Conservation (phyloP, 2,888 invertebrate genomes). For the Agapostemon virescens region DNA sequence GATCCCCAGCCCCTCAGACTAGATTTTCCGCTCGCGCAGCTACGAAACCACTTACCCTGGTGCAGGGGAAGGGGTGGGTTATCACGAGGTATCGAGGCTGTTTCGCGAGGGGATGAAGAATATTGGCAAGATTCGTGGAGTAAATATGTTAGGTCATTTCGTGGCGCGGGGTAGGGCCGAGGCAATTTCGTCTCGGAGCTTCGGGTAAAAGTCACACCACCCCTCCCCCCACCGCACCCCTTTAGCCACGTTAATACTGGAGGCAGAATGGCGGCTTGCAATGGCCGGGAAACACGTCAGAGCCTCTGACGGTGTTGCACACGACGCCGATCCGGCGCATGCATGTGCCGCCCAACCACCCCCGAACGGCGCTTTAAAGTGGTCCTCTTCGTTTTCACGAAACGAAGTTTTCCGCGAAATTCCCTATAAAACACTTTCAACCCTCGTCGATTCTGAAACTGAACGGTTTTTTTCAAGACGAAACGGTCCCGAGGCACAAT, state of each 20-base stretch:
- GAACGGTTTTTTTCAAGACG: slow-evolving; percentile 31
- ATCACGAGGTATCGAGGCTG: not conserved
- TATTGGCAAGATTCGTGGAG: slow-evolving; percentile 34
- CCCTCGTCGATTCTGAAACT: not conserved
- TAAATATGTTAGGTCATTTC: slow-evolving; percentile 20
- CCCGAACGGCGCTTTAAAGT: slow-evolving; percentile 20
- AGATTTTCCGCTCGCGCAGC: slow-evolving; percentile 7
- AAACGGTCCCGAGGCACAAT: not conserved
- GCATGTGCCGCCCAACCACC: not conserved
- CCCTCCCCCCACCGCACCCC: not conserved
- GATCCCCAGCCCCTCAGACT: not conserved
- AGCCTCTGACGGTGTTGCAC: slow-evolving; percentile 4
- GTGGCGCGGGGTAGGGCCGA: slow-evolving; percentile 12
- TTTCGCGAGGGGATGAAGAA: not conserved
- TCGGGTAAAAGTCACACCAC: slow-evolving; percentile 33
- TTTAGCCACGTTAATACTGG: slow-evolving; percentile 26
- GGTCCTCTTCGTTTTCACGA: slow-evolving; percentile 14
- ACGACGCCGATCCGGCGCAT: not conserved
- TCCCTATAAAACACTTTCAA: slow-evolving; percentile 8
- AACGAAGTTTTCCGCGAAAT: slow-evolving; percentile 21
- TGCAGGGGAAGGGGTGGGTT: not conserved
- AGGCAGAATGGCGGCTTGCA: slow-evolving; percentile 20
- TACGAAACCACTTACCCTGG: not conserved
- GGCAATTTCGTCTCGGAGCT: slow-evolving; percentile 24
- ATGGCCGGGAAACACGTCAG: slow-evolving; percentile 16